Evolutionary conservation across 2,888 invertebrate species (phyloP).

Genomic region (Mesopsocus fuscifrons): DNA sequence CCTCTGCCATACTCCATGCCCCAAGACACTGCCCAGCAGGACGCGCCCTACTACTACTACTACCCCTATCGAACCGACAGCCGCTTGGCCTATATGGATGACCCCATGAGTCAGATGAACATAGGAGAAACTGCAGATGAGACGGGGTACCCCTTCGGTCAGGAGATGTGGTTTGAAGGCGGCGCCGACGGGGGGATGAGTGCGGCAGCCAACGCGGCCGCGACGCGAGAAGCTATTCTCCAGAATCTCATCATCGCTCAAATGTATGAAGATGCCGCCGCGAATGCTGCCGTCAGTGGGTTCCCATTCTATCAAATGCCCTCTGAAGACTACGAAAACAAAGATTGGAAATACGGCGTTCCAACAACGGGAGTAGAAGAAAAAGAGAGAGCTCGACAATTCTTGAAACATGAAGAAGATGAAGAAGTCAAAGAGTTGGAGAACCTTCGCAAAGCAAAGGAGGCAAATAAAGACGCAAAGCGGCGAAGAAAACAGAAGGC

Average conservation of each 20-base stretch:
- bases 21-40: background rate
- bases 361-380: conserved; percentile 34
- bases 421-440: conserved; percentile 7
- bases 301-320: background rate
- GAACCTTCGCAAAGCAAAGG: background rate
- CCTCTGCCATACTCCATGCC: background rate
- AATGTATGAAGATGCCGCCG: conserved; percentile 10
- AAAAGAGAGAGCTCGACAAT: conserved; percentile 12
- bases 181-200: conserved; percentile 16
- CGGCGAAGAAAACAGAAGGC: background rate
- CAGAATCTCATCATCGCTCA: conserved; percentile 12
- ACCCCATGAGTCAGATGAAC: background rate
- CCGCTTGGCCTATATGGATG: background rate
- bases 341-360: conserved; percentile 4
- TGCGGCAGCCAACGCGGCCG: conserved; percentile 4
- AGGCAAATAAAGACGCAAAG: background rate
- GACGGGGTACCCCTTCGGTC: conserved; percentile 39
- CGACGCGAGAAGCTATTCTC: background rate
- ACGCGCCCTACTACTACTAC: background rate
- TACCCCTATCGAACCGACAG: background rate
- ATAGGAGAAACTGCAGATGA: background rate
- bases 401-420: conserved; percentile 7
- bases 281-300: background rate
- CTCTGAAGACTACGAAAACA: conserved; percentile 1
- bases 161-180: conserved; percentile 43